Percentiles rank a stretch among this genome's conserved stretches.
Conservation (phyloP, 2,888 invertebrate species). For the Chymomyza fuscimana region DNA sequence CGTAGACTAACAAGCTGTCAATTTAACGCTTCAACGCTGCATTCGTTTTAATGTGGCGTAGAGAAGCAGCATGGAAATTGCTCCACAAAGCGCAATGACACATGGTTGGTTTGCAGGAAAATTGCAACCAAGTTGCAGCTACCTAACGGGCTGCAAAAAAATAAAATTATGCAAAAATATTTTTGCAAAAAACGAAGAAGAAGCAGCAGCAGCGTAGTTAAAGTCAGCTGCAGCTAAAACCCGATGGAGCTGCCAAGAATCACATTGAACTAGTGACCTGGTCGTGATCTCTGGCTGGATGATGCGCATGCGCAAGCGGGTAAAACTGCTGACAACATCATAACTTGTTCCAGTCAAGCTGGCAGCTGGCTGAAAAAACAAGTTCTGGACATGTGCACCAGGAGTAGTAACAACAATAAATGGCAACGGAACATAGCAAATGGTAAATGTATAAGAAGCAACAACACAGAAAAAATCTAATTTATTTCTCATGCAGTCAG, state of each 20-base stretch:
- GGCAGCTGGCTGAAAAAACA: constrained; percentile 33
- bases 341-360: constrained; percentile 51
- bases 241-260: constrained; percentile 53
- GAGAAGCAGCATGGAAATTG: constrained; percentile 63
- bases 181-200: constrained; percentile 70
- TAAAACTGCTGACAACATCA: constrained; percentile 32
- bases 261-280: constrained; percentile 77
- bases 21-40: constrained; percentile 74
- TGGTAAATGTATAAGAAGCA: constrained; percentile 8
- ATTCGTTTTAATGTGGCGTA: constrained; percentile 57
- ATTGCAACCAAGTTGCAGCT: neutral
- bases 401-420: neutral
- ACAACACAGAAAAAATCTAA: constrained; percentile 50
- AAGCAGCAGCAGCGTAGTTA: constrained; percentile 37
- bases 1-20: constrained; percentile 72
- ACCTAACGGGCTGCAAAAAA: constrained; percentile 35
- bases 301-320: constrained; percentile 25
- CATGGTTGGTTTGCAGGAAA: constrained; percentile 37
- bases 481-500: constrained; percentile 68
- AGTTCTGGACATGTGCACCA: constrained; percentile 36
- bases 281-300: constrained; percentile 66
- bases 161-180: constrained; percentile 56
- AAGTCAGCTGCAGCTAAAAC: constrained; percentile 9
- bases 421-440: constrained; percentile 20
- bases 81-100: constrained; percentile 66